phyloP scores from a whole-genome alignment of 2,113 vertebrate genomes.

The Ranitomeya variabilis region DNA sequence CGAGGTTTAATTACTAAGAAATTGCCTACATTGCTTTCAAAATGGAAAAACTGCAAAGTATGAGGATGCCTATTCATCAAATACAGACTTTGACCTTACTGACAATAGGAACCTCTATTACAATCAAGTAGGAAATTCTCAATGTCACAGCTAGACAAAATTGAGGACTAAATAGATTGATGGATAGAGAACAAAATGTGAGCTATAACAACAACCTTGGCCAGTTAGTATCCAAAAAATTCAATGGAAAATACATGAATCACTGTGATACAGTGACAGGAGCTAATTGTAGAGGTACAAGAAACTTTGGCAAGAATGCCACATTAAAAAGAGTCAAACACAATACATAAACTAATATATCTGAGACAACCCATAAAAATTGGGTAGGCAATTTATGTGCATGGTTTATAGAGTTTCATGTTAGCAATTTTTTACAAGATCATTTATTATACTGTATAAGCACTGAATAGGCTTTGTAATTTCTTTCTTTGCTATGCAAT shows the following conservation, averaged over 20 bases:
- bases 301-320: neutral
- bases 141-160: conserved; percentile 36
- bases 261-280: conserved; percentile 10
- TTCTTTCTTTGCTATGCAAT: neutral
- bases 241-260: conserved; percentile 40
- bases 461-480: neutral
- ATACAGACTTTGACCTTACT: conserved; percentile 42
- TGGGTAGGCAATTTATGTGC: neutral
- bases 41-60: conserved; percentile 23
- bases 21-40: neutral
- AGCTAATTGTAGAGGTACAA: conserved; percentile 40
- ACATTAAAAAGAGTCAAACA: neutral
- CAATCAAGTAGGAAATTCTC: conserved; percentile 37
- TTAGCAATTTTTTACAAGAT: neutral
- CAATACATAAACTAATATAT: neutral
- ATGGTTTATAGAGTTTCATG: neutral
- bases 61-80: conserved; percentile 42
- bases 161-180: conserved; percentile 50
- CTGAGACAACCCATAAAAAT: neutral
- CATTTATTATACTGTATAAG: neutral
- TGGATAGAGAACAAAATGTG: conserved; percentile 35
- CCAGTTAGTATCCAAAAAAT: conserved; percentile 17
- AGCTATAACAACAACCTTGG: conserved; percentile 52
- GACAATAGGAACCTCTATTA: conserved; percentile 36
- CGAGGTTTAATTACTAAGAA: conserved; percentile 11